Conservation (phyloP, 2,113 vertebrate genomes). For the Oceanites oceanicus region DNA sequence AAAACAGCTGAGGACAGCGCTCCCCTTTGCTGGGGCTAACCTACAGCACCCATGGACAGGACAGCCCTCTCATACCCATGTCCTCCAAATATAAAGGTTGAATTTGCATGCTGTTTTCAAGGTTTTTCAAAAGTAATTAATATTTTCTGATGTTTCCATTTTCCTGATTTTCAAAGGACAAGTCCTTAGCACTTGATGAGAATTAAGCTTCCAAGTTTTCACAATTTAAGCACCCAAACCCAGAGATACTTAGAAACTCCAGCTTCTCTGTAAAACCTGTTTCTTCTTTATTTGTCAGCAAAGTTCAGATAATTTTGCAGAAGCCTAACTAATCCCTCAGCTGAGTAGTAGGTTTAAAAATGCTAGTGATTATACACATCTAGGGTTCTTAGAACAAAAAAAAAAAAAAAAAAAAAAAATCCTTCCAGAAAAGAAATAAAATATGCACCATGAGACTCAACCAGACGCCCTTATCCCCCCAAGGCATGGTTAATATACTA, state of each 20-base stretch:
- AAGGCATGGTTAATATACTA: conserved; percentile 19
- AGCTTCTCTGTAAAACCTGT: background rate
- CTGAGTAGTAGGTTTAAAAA: background rate
- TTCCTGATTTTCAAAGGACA: background rate
- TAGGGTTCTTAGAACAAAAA: background rate
- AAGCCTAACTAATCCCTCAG: conserved; percentile 3
- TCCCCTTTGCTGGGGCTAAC: background rate
- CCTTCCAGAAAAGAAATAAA: conserved; percentile 24
- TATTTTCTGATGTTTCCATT: background rate
- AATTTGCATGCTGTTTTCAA: background rate
- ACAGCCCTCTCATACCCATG: background rate
- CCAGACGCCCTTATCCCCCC: background rate
- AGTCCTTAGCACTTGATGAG: fast-evolving
- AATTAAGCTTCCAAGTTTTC: background rate
- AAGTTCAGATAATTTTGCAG: conserved; percentile 10
- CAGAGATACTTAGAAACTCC: background rate
- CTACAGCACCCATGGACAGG: background rate
- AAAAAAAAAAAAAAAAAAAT: background rate
- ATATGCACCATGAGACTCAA: background rate
- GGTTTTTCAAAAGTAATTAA: background rate
- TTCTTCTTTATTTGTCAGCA: background rate
- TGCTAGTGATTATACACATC: background rate
- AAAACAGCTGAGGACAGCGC: fast-evolving
- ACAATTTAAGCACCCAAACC: background rate
- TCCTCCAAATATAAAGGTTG: background rate